Percentiles rank a stretch among this genome's conserved stretches.
phyloP scores from a whole-genome alignment of 1,140 invertebrate species.

The Batillaria attramentaria region DNA sequence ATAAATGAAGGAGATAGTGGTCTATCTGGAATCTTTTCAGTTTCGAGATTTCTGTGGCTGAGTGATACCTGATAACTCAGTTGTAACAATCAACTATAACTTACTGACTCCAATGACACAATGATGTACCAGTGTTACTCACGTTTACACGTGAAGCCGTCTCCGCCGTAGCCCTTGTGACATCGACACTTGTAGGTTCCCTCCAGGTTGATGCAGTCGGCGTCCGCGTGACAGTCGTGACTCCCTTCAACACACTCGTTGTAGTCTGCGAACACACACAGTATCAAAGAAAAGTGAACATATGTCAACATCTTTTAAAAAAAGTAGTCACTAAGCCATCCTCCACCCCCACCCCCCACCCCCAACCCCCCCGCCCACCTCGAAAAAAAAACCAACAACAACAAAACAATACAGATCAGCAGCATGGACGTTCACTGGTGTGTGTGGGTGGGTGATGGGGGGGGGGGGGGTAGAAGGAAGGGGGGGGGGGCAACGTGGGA shows the following conservation, averaged over 20 bases:
- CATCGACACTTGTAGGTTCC: conserved; percentile 90
- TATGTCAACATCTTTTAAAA: neutral
- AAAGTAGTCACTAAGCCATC: no score
- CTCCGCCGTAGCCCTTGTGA: conserved; percentile 83
- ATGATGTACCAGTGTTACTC: conserved; percentile 33
- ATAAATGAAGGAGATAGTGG: no score
- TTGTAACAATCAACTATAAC: no score
- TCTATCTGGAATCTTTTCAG: no score
- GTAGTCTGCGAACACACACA: conserved; percentile 42
- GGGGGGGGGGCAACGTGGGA: neutral
- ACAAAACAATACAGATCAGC: neutral
- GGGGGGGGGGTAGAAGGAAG: neutral
- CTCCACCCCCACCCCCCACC: no score
- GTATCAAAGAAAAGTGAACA: no score
- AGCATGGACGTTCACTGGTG: neutral
- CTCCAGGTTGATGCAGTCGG: conserved; percentile 86
- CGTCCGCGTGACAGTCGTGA: conserved; percentile 79
- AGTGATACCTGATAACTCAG: no score
- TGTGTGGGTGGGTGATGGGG: neutral
- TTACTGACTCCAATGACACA: no score
- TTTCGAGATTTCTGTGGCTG: no score
- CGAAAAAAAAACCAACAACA: neutral
- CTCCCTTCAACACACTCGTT: conserved; percentile 49
- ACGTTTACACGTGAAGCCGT: conserved; percentile 75
- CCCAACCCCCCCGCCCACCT: neutral